Percentiles rank a stretch among this genome's conserved stretches.
Conservation (phyloP, 2,888 invertebrate genomes). For the Drosophila demipolita region DNA sequence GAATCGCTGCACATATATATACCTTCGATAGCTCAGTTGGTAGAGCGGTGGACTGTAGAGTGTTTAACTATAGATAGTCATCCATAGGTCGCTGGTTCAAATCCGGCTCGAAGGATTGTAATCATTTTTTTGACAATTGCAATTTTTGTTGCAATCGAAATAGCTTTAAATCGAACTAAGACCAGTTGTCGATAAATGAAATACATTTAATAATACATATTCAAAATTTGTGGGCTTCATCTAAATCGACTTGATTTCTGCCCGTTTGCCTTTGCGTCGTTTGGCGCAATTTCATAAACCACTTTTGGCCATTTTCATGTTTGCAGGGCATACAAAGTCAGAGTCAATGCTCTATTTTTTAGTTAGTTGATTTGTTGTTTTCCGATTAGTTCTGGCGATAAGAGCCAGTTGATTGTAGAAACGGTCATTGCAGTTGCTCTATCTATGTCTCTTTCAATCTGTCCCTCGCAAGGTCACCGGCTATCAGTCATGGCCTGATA, state of each 20-base stretch:
- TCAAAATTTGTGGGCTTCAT: too few species aligned
- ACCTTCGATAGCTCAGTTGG: constrained; percentile 79
- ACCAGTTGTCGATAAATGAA: too few species aligned
- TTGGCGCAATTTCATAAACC: neutral
- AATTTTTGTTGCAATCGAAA: too few species aligned
- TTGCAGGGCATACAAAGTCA: constrained; percentile 4
- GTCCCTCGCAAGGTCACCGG: constrained; percentile 43
- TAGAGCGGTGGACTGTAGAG: constrained; percentile 79
- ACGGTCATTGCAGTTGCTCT: neutral
- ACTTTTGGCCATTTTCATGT: neutral
- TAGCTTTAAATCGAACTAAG: too few species aligned
- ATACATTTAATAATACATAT: too few species aligned
- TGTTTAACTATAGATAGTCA: constrained; percentile 4
- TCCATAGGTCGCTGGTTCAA: constrained; percentile 45
- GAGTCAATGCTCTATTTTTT: constrained; percentile 18
- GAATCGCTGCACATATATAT: constrained; percentile 2
- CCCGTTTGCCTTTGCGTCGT: neutral
- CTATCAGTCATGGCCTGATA: constrained; percentile 56
- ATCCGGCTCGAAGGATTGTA: constrained; percentile 38
- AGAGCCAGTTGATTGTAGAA: constrained; percentile 5
- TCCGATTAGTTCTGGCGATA: constrained; percentile 9
- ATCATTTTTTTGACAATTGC: neutral
- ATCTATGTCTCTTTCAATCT: neutral
- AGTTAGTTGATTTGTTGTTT: constrained; percentile 1
- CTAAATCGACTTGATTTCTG: neutral